phyloP scores from a whole-genome alignment of 2,797 vertebrate species.

The Takifugu rubripes region DNA sequence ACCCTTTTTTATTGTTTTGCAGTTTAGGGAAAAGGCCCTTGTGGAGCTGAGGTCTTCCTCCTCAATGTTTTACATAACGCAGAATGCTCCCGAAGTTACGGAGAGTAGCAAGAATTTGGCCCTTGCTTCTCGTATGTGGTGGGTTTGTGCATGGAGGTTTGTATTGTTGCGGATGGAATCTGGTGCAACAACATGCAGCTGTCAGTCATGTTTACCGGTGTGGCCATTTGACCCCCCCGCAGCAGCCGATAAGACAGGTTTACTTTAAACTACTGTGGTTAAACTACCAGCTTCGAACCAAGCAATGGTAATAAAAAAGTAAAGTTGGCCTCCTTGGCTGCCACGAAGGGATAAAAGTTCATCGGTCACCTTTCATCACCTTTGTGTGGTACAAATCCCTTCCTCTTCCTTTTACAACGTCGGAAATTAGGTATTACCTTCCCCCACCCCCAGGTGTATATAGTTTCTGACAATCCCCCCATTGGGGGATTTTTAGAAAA shows the following conservation, averaged over 20 bases:
- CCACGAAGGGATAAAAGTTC: constrained; percentile 17
- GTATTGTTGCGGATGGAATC: no score
- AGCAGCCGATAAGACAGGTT: no score
- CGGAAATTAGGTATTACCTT: constrained; percentile 42
- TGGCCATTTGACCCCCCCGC: no score
- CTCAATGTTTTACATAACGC: neutral
- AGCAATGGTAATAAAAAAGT: neutral
- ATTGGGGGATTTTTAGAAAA: neutral
- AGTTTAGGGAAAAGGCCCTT: neutral
- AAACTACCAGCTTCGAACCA: neutral
- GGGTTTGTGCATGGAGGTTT: no score
- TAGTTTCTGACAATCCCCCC: constrained; percentile 23
- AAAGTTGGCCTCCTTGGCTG: constrained; percentile 14
- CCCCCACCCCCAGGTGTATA: constrained; percentile 25
- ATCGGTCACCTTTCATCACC: constrained; percentile 47
- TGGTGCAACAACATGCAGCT: no score
- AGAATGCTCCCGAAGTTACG: no score
- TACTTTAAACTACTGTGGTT: no score
- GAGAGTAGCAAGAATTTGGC: no score
- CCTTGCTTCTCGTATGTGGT: no score
- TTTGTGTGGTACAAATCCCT: constrained; percentile 39
- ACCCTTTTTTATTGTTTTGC: constrained; percentile 3
- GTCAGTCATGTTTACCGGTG: no score
- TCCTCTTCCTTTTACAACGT: constrained; percentile 44
- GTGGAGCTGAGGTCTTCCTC: neutral